Conservation (phyloP, 2,888 invertebrate genomes). For the Rhyacophila evoluta region DNA sequence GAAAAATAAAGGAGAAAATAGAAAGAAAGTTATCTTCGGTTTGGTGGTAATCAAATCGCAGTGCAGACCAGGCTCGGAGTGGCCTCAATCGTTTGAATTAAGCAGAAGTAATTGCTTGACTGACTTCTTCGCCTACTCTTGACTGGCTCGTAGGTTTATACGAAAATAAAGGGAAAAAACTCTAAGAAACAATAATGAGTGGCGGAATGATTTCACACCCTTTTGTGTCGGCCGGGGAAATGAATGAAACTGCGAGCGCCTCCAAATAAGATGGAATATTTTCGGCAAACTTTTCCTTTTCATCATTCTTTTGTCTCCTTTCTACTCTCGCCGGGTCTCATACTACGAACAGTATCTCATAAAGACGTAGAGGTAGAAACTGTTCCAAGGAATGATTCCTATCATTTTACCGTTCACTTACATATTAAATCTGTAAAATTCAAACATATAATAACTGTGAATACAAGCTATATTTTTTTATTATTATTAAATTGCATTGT, state of each 20-base stretch:
- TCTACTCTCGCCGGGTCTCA: neutral
- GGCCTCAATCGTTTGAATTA: neutral
- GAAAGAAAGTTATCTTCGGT: too few relatives aligned
- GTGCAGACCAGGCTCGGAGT: too few relatives aligned
- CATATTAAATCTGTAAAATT: too few relatives aligned
- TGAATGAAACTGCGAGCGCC: constrained; percentile 34
- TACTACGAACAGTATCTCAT: neutral
- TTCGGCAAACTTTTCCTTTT: constrained; percentile 52
- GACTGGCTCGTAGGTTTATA: neutral
- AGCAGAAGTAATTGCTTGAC: neutral
- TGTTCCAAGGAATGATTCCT: too few relatives aligned
- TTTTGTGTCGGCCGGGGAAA: constrained; percentile 30
- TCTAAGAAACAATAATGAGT: constrained; percentile 46
- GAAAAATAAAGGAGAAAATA: too few relatives aligned
- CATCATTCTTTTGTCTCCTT: constrained; percentile 50
- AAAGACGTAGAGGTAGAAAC: neutral
- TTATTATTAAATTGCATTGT: too few relatives aligned
- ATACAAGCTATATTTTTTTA: too few relatives aligned
- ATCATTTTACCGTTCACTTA: too few relatives aligned
- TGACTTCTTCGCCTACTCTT: neutral
- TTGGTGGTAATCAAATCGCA: too few relatives aligned
- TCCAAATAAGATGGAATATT: constrained; percentile 49
- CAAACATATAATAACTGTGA: too few relatives aligned
- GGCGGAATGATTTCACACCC: constrained; percentile 49
- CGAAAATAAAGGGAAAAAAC: constrained; percentile 33